phyloP scores from a whole-genome alignment of 2,888 invertebrate genomes.

The Digitonthophagus gazella region DNA sequence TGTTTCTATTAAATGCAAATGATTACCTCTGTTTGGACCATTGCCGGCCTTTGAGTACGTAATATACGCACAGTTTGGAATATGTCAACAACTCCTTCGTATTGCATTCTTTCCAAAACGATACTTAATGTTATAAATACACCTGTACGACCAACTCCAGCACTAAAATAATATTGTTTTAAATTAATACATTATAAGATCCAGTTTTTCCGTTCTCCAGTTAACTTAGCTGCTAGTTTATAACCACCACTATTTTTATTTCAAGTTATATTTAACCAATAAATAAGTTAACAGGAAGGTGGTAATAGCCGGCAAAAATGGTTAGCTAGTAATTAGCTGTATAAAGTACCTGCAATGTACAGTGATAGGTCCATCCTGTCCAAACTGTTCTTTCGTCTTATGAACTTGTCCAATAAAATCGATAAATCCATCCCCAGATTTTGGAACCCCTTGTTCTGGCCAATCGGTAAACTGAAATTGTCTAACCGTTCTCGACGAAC shows the following conservation, averaged over 20 bases:
- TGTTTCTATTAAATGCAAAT: not conserved
- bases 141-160: slow-evolving; percentile 97
- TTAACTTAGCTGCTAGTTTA: no score
- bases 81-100: slow-evolving; percentile 97
- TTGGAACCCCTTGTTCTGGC: slow-evolving; percentile 96
- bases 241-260: no score
- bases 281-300: no score
- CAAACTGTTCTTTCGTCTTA: slow-evolving; percentile 99
- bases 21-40: slow-evolving; percentile 98
- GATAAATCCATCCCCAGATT: slow-evolving; percentile 97
- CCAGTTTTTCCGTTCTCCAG: no score
- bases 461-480: slow-evolving; percentile 97
- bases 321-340: not conserved
- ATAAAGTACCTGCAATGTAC: slow-evolving; percentile 84
- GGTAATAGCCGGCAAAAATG: no score
- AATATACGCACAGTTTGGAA: slow-evolving; percentile 99
- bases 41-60: slow-evolving; percentile 96
- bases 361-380: slow-evolving; percentile 98
- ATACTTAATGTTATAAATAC: slow-evolving; percentile 98
- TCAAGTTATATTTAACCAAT: no score
- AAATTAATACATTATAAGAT: no score
- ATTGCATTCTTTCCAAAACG: slow-evolving; percentile 97
- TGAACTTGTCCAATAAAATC: slow-evolving; percentile 99
- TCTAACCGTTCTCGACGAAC: slow-evolving; percentile 90
- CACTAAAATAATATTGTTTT: slow-evolving; percentile 56